A percentile compares a stretch with the other conserved stretches of the same genome.
These are phyloP conservation scores for Enteromius viviparus DNA, from an alignment of 2,797 vertebrate species.

Conservation along the genomic window DNA sequence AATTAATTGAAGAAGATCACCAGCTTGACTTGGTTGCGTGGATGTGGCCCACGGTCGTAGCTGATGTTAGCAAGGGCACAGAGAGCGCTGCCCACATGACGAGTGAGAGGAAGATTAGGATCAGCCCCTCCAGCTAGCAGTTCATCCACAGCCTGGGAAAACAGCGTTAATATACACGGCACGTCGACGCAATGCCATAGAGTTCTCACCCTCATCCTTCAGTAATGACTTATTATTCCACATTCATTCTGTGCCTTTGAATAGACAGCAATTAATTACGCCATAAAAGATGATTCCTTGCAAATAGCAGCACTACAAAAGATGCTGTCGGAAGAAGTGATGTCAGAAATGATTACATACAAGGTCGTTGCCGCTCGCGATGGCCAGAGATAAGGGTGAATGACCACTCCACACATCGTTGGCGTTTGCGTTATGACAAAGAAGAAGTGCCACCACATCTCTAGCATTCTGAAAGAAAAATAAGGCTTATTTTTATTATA, in stretches of 20 bases:
- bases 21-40: conserved; percentile 71
- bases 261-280: conserved; percentile 1
- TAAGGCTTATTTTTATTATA: background rate
- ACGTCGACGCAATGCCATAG: background rate
- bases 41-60: conserved; percentile 69
- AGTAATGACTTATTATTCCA: conserved; percentile 10
- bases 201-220: background rate
- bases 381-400: conserved; percentile 87
- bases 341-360: conserved; percentile 67
- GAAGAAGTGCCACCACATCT: conserved; percentile 78
- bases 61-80: conserved; percentile 78
- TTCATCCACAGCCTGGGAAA: conserved; percentile 79
- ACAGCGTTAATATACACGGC: conserved; percentile 11
- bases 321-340: background rate
- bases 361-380: conserved; percentile 85
- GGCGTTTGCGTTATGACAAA: conserved; percentile 78
- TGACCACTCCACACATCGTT: conserved; percentile 86
- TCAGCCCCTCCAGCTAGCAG: conserved; percentile 82
- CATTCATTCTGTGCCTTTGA: background rate
- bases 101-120: conserved; percentile 79
- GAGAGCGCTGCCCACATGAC: conserved; percentile 78
- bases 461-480: conserved; percentile 73
- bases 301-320: conserved; percentile 15
- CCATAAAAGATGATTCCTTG: background rate
- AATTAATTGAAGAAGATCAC: conserved; percentile 65